A percentile compares a stretch with the other conserved stretches of the same genome.
Evolutionary conservation across 2,888 invertebrate species (phyloP).

Genomic region (Tenthredo scrophulariae): DNA sequence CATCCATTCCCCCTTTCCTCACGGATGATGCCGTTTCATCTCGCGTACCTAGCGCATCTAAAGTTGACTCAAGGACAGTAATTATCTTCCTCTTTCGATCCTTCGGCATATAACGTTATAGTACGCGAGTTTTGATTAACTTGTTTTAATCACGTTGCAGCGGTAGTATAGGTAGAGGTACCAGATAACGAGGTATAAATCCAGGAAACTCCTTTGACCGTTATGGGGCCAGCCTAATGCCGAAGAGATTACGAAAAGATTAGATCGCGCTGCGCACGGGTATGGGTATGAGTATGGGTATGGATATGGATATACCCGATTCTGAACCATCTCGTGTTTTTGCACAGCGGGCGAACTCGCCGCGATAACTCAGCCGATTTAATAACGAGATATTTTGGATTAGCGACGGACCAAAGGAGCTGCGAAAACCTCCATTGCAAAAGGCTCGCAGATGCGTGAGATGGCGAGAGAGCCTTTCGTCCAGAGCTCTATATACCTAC

Average conservation of each 20-base stretch:
- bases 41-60: background rate
- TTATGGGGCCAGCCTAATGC: constrained; percentile 46
- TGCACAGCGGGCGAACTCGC: constrained; percentile 44
- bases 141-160: constrained; percentile 29
- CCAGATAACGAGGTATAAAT: constrained; percentile 47
- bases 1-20: constrained; percentile 67
- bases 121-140: constrained; percentile 35
- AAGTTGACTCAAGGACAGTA: background rate
- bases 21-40: constrained; percentile 5
- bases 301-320: background rate
- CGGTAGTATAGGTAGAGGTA: background rate
- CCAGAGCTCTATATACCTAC: constrained; percentile 8
- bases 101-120: background rate
- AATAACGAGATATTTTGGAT: constrained; percentile 53
- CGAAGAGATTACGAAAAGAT: constrained; percentile 50
- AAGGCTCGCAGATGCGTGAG: constrained; percentile 47
- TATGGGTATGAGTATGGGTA: background rate
- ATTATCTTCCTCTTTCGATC: background rate
- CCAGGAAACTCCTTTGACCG: constrained; percentile 50
- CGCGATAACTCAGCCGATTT: constrained; percentile 51
- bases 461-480: constrained; percentile 35
- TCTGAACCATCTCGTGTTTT: constrained; percentile 28
- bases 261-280: constrained; percentile 38
- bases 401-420: constrained; percentile 35
- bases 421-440: constrained; percentile 35